A percentile compares a stretch with the other conserved stretches of the same genome.
phyloP scores from a whole-genome alignment of 2,797 vertebrate species.

The Rhinophrynus dorsalis region DNA sequence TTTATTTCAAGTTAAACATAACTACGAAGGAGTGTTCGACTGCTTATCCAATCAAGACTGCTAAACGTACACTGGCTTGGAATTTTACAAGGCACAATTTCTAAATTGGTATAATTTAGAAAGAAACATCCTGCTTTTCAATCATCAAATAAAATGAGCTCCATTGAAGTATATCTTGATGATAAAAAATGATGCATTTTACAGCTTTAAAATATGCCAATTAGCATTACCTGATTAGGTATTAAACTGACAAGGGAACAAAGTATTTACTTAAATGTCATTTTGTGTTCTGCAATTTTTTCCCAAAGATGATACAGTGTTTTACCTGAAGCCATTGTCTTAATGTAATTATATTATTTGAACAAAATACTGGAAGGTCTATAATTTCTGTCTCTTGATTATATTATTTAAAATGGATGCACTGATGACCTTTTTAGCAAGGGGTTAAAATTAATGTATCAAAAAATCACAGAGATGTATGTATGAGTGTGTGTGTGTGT shows the following conservation, averaged over 20 bases:
- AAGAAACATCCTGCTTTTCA: constrained; percentile 19
- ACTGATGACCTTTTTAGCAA: no score
- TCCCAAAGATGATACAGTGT: no score
- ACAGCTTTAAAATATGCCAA: background rate
- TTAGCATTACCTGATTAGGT: constrained; percentile 4
- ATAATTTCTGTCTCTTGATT: no score
- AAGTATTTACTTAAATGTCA: background rate
- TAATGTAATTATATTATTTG: no score
- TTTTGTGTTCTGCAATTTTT: background rate
- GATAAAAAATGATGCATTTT: background rate
- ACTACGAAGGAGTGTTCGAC: constrained; percentile 12
- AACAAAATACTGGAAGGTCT: no score
- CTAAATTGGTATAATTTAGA: constrained; percentile 33
- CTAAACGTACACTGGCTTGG: constrained; percentile 14
- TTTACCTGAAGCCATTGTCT: no score
- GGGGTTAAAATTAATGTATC: no score
- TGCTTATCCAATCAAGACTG: constrained; percentile 13
- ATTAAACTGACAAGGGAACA: background rate
- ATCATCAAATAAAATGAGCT: background rate
- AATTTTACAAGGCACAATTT: constrained; percentile 9
- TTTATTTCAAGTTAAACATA: constrained; percentile 10
- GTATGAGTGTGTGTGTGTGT: no score
- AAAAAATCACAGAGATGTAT: no score
- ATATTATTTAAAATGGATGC: no score
- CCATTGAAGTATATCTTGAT: background rate